These are phyloP conservation scores for Heliconius ethilla DNA, from an alignment of 2,888 invertebrate species.

Conservation along the genomic window DNA sequence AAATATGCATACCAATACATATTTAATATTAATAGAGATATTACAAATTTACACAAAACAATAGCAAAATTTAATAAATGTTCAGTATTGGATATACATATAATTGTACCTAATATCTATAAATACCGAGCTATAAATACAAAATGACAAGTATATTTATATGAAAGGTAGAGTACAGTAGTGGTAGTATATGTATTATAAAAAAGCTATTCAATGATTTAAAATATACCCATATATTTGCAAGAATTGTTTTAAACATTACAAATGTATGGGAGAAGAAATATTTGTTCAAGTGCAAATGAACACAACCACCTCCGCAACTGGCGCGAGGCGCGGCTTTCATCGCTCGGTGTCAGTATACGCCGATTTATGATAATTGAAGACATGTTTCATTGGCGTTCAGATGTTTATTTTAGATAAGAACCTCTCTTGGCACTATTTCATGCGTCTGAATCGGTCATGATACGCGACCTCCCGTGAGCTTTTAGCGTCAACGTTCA, in stretches of 20 bases:
- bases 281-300: conserved; percentile 58
- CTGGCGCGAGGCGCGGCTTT: conserved; percentile 59
- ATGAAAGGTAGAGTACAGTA: no score
- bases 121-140: background rate
- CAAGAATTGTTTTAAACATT: conserved; percentile 46
- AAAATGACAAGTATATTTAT: background rate
- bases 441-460: conserved; percentile 76
- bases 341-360: conserved; percentile 71
- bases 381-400: conserved; percentile 80
- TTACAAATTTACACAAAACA: background rate
- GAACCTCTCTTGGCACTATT: conserved; percentile 74
- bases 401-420: conserved; percentile 82
- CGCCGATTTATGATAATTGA: conserved; percentile 82
- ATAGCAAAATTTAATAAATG: background rate
- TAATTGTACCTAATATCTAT: background rate
- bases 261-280: conserved; percentile 39
- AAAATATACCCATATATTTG: background rate
- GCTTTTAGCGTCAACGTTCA: conserved; percentile 56
- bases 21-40: background rate
- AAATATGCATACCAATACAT: background rate
- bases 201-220: background rate
- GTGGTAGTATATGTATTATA: background rate
- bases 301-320: conserved; percentile 49
- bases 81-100: background rate
- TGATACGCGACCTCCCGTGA: conserved; percentile 75